phyloP scores from a whole-genome alignment of 2,888 invertebrate genomes.

The Amphipyra tragopoginis region DNA sequence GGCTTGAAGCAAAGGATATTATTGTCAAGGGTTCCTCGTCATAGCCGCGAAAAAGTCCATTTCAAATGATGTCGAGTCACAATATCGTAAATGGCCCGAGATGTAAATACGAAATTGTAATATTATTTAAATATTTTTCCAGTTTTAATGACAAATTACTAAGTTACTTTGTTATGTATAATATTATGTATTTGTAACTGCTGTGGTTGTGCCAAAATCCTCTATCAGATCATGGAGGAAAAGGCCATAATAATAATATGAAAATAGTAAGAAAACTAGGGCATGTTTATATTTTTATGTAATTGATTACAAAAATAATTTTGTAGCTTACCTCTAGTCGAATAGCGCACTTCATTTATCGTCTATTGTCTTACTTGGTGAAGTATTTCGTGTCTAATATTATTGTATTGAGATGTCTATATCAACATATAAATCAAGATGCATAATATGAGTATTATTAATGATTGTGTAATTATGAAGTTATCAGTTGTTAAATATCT shows the following conservation, averaged over 20 bases:
- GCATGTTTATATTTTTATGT: slow-evolving; percentile 16
- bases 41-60: slow-evolving; percentile 5
- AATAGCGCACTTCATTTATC: slow-evolving; percentile 42
- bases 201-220: slow-evolving; percentile 36
- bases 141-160: slow-evolving; percentile 10
- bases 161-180: slow-evolving; percentile 19
- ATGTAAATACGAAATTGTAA: slow-evolving; percentile 46
- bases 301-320: slow-evolving; percentile 26
- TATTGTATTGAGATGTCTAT: slow-evolving; percentile 38
- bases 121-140: slow-evolving; percentile 42
- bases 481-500: slow-evolving; percentile 68
- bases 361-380: slow-evolving; percentile 28
- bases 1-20: no score
- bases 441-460: slow-evolving; percentile 59
- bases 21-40: no score
- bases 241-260: slow-evolving; percentile 15
- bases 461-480: slow-evolving; percentile 54
- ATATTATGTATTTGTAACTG: slow-evolving; percentile 1
- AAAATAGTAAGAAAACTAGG: slow-evolving; percentile 4
- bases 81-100: slow-evolving; percentile 13
- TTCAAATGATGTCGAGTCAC: slow-evolving; percentile 4
- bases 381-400: slow-evolving; percentile 42
- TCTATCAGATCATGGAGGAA: slow-evolving; percentile 14
- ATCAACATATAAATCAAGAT: slow-evolving; percentile 48
- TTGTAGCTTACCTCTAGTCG: slow-evolving; percentile 56